Conservation (phyloP, 2,888 invertebrate species). For the Rhyacophila evoluta region DNA sequence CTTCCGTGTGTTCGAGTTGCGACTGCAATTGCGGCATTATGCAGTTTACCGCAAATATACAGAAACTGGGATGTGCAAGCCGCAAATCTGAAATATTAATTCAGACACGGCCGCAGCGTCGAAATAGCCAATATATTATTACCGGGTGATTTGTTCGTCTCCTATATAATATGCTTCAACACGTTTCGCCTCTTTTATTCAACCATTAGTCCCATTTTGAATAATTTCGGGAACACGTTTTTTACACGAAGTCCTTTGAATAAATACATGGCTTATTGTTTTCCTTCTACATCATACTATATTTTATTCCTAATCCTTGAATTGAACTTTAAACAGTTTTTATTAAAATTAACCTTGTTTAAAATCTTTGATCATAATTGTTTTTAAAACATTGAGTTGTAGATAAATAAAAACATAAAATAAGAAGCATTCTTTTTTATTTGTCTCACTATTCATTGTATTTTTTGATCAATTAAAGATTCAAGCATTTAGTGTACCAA, state of each 20-base stretch:
- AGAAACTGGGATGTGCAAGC: slow-evolving; percentile 34
- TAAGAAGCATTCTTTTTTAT: no score
- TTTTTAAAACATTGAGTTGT: no score
- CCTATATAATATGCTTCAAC: not conserved
- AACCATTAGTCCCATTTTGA: not conserved
- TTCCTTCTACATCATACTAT: no score
- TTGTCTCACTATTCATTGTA: no score
- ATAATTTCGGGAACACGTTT: not conserved
- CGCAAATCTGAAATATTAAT: slow-evolving; percentile 54
- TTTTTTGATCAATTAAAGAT: no score
- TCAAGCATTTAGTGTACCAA: no score
- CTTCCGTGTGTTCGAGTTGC: not conserved
- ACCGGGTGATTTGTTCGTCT: not conserved
- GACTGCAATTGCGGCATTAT: slow-evolving; percentile 38
- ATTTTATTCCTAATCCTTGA: no score
- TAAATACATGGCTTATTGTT: not conserved
- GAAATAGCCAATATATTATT: not conserved
- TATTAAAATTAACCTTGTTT: no score
- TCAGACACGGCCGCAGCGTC: slow-evolving; percentile 36
- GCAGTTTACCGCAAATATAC: slow-evolving; percentile 50
- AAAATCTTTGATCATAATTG: no score
- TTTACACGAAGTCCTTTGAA: not conserved
- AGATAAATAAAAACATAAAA: no score
- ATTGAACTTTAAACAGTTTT: no score
- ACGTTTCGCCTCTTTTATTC: not conserved